Conservation (phyloP, 2,888 invertebrate genomes). For the Agrotis ipsilon region DNA sequence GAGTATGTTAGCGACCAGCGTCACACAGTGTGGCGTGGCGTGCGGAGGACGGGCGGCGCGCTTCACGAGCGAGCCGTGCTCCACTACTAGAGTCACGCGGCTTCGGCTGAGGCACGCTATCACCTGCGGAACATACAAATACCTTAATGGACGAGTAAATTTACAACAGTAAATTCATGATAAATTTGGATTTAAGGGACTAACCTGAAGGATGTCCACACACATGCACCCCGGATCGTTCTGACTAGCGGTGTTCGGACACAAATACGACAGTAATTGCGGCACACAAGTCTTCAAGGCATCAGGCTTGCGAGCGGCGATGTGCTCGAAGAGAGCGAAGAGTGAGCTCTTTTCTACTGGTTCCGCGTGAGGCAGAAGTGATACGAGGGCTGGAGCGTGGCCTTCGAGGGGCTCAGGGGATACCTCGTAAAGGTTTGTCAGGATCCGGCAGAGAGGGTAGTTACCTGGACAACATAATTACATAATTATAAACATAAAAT, state of each 20-base stretch:
- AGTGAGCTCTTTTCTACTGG: constrained; percentile 96
- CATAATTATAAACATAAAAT: no score
- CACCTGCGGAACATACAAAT: constrained; percentile 82
- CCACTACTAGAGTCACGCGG: constrained; percentile 92
- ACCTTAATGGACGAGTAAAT: neutral
- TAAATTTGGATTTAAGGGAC: neutral
- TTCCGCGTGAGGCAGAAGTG: constrained; percentile 95
- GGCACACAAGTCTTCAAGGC: constrained; percentile 96
- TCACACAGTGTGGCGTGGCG: constrained; percentile 90
- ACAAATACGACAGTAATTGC: constrained; percentile 95
- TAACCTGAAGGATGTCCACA: constrained; percentile 84
- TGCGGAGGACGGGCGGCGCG: constrained; percentile 91
- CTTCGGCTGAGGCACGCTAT: constrained; percentile 94
- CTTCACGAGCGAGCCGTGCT: constrained; percentile 92
- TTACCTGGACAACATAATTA: constrained; percentile 93
- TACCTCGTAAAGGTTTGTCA: constrained; percentile 97
- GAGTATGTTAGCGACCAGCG: constrained; percentile 93
- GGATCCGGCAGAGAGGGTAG: constrained; percentile 96
- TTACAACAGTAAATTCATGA: no score
- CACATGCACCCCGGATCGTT: constrained; percentile 87
- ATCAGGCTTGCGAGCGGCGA: constrained; percentile 95
- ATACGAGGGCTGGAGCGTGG: constrained; percentile 95
- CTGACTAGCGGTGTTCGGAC: constrained; percentile 80
- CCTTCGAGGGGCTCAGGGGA: constrained; percentile 96
- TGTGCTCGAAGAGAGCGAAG: constrained; percentile 95